Evolutionary conservation across 2,888 invertebrate species (phyloP), one percentile per base, ranked within the genome.

Genomic region (Meloe dianella): DNA sequence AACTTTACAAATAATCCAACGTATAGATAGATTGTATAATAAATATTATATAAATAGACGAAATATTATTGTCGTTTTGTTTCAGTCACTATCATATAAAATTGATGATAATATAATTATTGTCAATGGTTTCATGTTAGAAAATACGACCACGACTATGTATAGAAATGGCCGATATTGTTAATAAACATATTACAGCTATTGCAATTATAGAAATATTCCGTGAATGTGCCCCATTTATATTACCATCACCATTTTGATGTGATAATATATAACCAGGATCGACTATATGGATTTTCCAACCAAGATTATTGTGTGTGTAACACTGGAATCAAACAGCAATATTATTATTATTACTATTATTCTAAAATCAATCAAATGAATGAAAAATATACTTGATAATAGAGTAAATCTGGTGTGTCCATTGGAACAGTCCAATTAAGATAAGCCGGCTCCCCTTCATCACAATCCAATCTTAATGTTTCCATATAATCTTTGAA

Each of bases 201-300:
- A 73, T 29, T 17, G 71, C 69, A 22, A 70, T 65, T 41, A 71
- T 66, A 5, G 74, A 70, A 24, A 71, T 70, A 65, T 72, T 70
- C 60, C 68, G 69, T 14, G 65, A 57, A 63, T 65, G 68, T 20
- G 70, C 71, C 24, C 63, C 65, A 62, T 68, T 75, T 7, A 71
- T 69, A 17, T 73, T 66, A 20, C 70, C 74, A 66, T 74, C 78
- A 27, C 79, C 78, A 68, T 81, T 82, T 62, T 79, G 81, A 60
- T 79, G 79, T 0, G 82, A 81, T n/a, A n/a, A n/a, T 66, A 82
- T 82, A 73, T 83, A 84, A 9, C 92, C 92, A 0, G 90, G 89
- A 77, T 95, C 91, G 12, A 94, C 90, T 2, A 96, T 92, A 82
- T 93, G 90, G 75, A 96, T 96, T 83, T 95, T 96, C 96, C 96